Evolutionary conservation across 1,140 invertebrate species (phyloP).

Genomic region (Brachionus plicatilis): DNA sequence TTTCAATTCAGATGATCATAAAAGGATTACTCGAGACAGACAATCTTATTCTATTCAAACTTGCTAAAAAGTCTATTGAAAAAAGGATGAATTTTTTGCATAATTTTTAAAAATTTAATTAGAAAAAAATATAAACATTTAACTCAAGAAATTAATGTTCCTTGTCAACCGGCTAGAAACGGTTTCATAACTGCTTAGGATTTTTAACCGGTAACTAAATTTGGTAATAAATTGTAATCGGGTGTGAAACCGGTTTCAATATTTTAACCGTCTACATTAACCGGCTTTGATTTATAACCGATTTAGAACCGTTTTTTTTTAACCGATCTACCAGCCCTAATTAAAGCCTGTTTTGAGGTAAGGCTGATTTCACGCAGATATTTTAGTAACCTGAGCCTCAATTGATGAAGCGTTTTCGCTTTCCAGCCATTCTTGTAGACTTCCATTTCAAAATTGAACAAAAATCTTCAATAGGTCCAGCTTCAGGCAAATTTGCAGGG

Average conservation of each 20-base stretch:
- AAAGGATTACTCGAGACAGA: neutral
- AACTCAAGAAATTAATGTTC: no score
- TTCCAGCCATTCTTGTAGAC: neutral
- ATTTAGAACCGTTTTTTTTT: neutral
- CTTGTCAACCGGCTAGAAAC: no score
- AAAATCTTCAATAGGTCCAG: neutral
- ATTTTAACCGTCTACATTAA: neutral
- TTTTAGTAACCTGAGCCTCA: neutral
- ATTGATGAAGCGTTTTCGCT: neutral
- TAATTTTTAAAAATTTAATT: neutral
- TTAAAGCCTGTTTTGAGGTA: neutral
- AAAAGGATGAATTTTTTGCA: neutral
- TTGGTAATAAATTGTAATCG: neutral
- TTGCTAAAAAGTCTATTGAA: neutral
- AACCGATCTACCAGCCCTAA: neutral
- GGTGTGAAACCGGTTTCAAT: neutral
- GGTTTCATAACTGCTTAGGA: neutral
- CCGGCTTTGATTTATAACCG: neutral
- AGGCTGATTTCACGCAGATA: neutral
- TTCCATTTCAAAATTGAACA: neutral
- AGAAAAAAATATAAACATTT: no score
- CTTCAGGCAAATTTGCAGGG: neutral
- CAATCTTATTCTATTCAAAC: neutral
- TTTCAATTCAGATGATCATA: neutral
- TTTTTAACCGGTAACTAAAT: neutral